A percentile compares a stretch with the other conserved stretches of the same genome.
These are phyloP conservation scores for Aurelia coerulea DNA, from an alignment of 30 jellyfish, hydroid and myxozoan genomes.

Conservation along the genomic window DNA sequence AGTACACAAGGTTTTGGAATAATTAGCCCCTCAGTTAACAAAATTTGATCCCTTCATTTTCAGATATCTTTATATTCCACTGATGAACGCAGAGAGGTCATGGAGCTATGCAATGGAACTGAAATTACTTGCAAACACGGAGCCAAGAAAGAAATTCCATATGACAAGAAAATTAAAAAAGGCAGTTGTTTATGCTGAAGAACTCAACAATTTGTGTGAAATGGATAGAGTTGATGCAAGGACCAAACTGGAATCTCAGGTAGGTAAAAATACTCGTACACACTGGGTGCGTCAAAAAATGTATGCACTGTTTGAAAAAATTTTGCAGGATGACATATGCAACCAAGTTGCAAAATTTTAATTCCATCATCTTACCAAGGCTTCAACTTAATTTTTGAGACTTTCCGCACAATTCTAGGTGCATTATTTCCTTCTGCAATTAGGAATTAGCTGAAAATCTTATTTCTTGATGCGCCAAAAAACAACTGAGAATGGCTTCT, in stretches of 20 bases:
- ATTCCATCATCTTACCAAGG: too few species aligned
- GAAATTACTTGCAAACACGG: constrained; percentile 96
- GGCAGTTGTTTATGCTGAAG: constrained; percentile 95
- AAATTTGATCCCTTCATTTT: background rate
- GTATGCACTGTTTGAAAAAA: too few species aligned
- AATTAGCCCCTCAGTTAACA: background rate
- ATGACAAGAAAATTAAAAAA: constrained; percentile 94
- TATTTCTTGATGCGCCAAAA: too few species aligned
- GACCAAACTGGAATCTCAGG: constrained; percentile 97
- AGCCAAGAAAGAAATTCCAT: constrained; percentile 97
- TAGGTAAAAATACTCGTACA: background rate
- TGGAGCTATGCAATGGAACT: constrained; percentile 99
- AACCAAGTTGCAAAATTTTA: too few species aligned
- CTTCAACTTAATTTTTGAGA: too few species aligned
- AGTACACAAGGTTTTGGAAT: too few species aligned
- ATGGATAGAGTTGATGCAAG: constrained; percentile 93
- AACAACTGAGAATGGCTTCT: too few species aligned
- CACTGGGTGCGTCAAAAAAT: too few species aligned
- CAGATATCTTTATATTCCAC: constrained; percentile 83
- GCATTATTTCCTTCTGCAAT: too few species aligned
- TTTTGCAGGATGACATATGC: too few species aligned
- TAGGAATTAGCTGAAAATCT: too few species aligned
- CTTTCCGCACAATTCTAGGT: too few species aligned
- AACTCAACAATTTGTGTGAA: constrained; percentile 79
- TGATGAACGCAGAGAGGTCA: constrained; percentile 96